phyloP scores from a whole-genome alignment of 2,113 vertebrate genomes.

The Xyrauchen texanus region DNA sequence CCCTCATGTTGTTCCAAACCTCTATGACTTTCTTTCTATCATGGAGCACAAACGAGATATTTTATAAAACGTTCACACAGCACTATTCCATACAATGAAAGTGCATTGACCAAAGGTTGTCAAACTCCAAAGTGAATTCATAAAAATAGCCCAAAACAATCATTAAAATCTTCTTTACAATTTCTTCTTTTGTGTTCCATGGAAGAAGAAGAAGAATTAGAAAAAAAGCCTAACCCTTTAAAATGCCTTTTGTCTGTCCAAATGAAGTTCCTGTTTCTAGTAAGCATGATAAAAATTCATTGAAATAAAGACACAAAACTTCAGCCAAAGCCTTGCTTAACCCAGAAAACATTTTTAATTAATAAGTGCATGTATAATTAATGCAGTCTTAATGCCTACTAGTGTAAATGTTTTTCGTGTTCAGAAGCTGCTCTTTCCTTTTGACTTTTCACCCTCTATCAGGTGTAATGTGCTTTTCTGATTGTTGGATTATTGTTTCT shows the following conservation, averaged over 20 bases:
- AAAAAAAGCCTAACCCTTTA: too few relatives aligned
- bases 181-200: too few relatives aligned
- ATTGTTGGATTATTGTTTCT: conserved; percentile 18
- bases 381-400: background rate
- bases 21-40: background rate
- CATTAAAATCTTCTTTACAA: too few relatives aligned
- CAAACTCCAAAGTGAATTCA: too few relatives aligned
- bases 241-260: too few relatives aligned
- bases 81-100: too few relatives aligned
- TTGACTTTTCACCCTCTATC: background rate
- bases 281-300: too few relatives aligned
- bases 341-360: conserved; percentile 4
- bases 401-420: background rate
- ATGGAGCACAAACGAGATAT: background rate
- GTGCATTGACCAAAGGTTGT: too few relatives aligned
- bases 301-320: background rate
- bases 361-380: conserved; percentile 15
- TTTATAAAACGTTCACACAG: too few relatives aligned
- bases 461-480: conserved; percentile 24
- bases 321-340: background rate
- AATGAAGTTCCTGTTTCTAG: too few relatives aligned
- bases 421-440: background rate
- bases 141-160: too few relatives aligned
- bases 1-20: background rate
- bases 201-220: too few relatives aligned